Percentiles rank a stretch among this genome's conserved stretches.
Conservation (phyloP, 2,888 invertebrate species). For the Acronicta leporina region DNA sequence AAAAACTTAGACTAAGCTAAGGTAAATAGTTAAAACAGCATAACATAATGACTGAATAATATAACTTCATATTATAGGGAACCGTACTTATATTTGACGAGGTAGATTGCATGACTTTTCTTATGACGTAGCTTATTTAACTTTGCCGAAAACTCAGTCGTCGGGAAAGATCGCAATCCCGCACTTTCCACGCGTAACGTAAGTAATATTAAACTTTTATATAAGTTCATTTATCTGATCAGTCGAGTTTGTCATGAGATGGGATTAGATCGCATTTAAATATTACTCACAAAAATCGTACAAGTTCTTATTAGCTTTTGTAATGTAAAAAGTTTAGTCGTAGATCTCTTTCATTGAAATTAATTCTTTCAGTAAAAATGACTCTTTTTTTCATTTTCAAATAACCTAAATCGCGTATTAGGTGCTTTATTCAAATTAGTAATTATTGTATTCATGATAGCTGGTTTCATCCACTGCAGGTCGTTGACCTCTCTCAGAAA, state of each 20-base stretch:
- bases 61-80: slow-evolving; percentile 12
- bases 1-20: not conserved
- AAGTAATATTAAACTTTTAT: slow-evolving; percentile 62
- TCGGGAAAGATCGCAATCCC: slow-evolving; percentile 65
- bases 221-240: slow-evolving; percentile 62
- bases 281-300: slow-evolving; percentile 40
- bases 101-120: slow-evolving; percentile 65
- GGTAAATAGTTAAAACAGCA: not conserved
- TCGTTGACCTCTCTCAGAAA: too few relatives aligned
- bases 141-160: slow-evolving; percentile 65
- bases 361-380: not conserved
- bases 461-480: too few relatives aligned
- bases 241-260: slow-evolving; percentile 55
- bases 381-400: not conserved
- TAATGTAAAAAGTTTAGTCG: slow-evolving; percentile 39
- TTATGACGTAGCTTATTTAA: slow-evolving; percentile 70
- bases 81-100: slow-evolving; percentile 41
- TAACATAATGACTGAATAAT: slow-evolving; percentile 19
- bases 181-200: slow-evolving; percentile 57
- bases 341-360: not conserved
- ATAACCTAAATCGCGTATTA: too few relatives aligned
- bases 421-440: too few relatives aligned
- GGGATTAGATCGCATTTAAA: slow-evolving; percentile 47
- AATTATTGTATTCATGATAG: too few relatives aligned
- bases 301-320: slow-evolving; percentile 23